Evolutionary conservation across 2,797 vertebrate species (phyloP), one percentile per base, ranked within the genome.

Genomic region (Galaxias olidus): DNA sequence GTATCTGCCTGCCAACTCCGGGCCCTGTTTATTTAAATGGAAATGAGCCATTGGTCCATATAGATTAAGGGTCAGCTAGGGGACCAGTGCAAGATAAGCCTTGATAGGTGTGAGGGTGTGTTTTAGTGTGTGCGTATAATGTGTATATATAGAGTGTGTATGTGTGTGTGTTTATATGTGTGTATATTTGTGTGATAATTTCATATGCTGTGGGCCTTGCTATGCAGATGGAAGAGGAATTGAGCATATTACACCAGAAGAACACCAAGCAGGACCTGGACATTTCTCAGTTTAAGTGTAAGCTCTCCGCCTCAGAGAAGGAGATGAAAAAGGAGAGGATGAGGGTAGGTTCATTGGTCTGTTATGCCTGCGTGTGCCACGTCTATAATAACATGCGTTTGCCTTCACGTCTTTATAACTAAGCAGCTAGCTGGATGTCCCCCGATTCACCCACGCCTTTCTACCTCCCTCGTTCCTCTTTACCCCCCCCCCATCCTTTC

Each of bases 211-310:
- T 57, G 40, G 55, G 40, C 41, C 55, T 74, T 61, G 76, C 66
- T 77, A 66, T 43, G n/a, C 14, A 98, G 97, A 94, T 96, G 92
- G 91, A 97, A 78, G 78, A 75, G 1, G 91, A 96, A 62, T 85
- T 96, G 84, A 83, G 92, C 17, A 82, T 74, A 19, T 93, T 91
- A 56, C 88, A 90, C 63, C 93, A 93, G 73, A 93, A 88, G 75
- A 93, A 91, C 77, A 85, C 84, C 9, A 89, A 94, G 41, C 76
- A 96, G 88, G 94, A 95, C 74, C 83, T 95, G 76, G 90, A 74
- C 9, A 84, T 93, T 42, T 75, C 87, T 0, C 92, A 95, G 4
- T 74, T 96, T 77, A 92, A 88, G 58, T 91, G 94, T 71, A 96
- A 94, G 73, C 85, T 97, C 67, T 93, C 69, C 79, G 89, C 90